Evolutionary conservation across 2,888 invertebrate genomes (phyloP), one percentile per base, ranked within the genome.

Genomic region (Fabriciana adippe): DNA sequence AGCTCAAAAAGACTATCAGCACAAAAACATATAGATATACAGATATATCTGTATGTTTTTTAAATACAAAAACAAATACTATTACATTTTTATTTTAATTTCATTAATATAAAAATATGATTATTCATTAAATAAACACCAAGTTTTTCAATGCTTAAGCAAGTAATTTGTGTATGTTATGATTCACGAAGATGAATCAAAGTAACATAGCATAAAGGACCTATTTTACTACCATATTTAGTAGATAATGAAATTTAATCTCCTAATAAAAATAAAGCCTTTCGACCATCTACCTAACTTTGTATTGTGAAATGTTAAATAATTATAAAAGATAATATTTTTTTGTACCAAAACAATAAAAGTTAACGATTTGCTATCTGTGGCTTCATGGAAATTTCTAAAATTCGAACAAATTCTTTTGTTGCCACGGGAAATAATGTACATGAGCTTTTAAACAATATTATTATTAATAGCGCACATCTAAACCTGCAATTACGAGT

Each of bases 191-290:
- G n/a, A 21, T 48, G 48, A 31, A 48, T 48, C 48, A 59, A n/a
- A 31, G n/a, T 26, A 31, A 31, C 47, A 26, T 55, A 64, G 48
- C 50, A 56, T 41, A 62, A 62, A 53, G 18, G 18, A 61, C 35
- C 11, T n/a, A 15, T 62, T 62, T 59, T 47, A 21, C 5, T 35
- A 26, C 21, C 47, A 21, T 48, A 59, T 59, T 59, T 26, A 47
- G 47, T 8, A 59, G 59, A 59, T 48, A 59, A 59, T 59, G 26
- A 47, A 57, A 31, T 26, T 59, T 59, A 31, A 59, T 48, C 59
- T 31, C 31, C 48, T 48, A 31, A 59, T 48, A 59, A 59, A 59
- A 48, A 31, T 59, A 48, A 26, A 26, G 16, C 48, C 31, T 59
- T 59, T 48, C n/a, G 3, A 26, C 26, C 48, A 31, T 48, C 48